Conservation (phyloP, 1,140 invertebrate genomes). For the Scaptodrosophila lebanonensis region DNA sequence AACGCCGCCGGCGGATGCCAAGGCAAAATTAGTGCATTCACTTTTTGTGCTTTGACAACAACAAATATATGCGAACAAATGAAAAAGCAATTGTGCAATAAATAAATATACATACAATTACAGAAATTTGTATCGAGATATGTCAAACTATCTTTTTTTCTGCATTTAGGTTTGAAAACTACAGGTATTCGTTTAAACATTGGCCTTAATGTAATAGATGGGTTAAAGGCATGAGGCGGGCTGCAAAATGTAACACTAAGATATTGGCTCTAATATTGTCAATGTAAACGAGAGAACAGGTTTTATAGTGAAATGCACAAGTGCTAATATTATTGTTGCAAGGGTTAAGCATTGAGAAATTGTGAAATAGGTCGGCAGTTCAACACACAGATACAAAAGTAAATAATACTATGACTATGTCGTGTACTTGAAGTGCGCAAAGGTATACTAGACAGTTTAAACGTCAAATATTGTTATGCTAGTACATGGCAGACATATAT, state of each 20-base stretch:
- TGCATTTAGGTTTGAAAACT: too few species aligned
- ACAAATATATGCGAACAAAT: not conserved
- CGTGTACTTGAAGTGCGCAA: too few species aligned
- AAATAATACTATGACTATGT: slow-evolving; percentile 59
- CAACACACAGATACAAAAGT: slow-evolving; percentile 31
- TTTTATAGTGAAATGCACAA: slow-evolving; percentile 47
- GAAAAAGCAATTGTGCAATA: slow-evolving; percentile 20
- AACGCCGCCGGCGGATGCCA: slow-evolving; percentile 66
- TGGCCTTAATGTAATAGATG: too few species aligned
- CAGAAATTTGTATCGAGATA: slow-evolving; percentile 14
- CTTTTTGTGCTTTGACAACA: slow-evolving; percentile 56
- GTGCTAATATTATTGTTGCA: slow-evolving; percentile 30
- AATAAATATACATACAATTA: slow-evolving; percentile 33
- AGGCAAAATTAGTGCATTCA: slow-evolving; percentile 76
- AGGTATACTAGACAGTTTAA: too few species aligned
- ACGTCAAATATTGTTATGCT: too few species aligned
- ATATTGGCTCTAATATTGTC: too few species aligned
- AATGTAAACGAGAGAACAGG: slow-evolving; percentile 39
- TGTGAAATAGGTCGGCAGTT: slow-evolving; percentile 6
- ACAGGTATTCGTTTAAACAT: too few species aligned
- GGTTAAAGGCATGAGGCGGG: too few species aligned
- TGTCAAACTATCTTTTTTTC: not conserved
- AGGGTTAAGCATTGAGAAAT: slow-evolving; percentile 1
- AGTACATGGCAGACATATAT: too few species aligned
- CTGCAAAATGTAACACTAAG: too few species aligned